Base-by-base conservation (phyloP, 2,888 invertebrate species). In the Acleris literana region DNA sequence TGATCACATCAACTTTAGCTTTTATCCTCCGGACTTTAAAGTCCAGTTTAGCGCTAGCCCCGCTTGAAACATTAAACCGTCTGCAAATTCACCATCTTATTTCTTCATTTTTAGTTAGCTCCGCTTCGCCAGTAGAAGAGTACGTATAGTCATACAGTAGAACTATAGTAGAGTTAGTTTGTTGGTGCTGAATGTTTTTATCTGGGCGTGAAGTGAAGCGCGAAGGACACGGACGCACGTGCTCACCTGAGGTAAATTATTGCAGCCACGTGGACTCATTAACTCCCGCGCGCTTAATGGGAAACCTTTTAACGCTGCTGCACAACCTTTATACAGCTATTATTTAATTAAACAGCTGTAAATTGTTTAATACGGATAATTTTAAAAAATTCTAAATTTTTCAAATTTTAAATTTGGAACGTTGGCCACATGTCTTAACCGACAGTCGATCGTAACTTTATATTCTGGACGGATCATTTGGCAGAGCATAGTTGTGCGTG, bases 91-190 rank as follows among this genome's bases (percentile, higher is more conserved):
- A 84, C 84, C 77, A 84, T 90, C 84, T 87, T 88, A 88, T 87
- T 90, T 88, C 88, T 90, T 90, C 86, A 88, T 89, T 91, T 90
- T 90, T 89, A 88, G 88, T 88, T 87, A 86, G 87, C 82, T 87
- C 79, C 84, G 91, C 90, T 86, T 88, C 78, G 84, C 86, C 78
- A 79, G 83, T 84, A 78, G 80, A 76, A 77, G 72, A 79, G 83
- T 83, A 78, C 80, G 76, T 78, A 72, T 44, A 44, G 44, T 5
- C 44, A 44, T 84, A 73, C 81, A 75, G 70, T 76, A 71, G 76
- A n/a, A 33, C 11, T 33, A 33, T 17, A 49, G 44, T 58, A 18
- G 62, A 52, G 22, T 62, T 52, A 17, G 56, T 56, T 57, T 54
- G 46, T 53, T 59, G 49, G 54, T 57, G 52, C 60, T 46, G 16